These are phyloP conservation scores for Trissoscelio sp. DNA, from an alignment of 2,888 invertebrate species.

Conservation along the genomic window DNA sequence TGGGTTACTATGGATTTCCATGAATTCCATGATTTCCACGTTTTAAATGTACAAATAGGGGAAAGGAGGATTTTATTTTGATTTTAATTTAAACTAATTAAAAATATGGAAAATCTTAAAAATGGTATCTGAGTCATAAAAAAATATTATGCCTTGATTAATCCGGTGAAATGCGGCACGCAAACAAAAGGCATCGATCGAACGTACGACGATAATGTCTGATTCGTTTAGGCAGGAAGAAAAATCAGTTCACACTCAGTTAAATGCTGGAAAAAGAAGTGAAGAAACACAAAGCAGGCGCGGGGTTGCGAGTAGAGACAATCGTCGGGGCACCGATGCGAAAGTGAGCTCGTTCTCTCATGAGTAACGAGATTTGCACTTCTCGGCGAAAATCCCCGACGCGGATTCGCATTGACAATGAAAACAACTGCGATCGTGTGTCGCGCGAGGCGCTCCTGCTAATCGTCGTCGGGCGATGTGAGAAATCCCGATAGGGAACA, in stretches of 20 bases:
- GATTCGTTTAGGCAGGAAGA: conserved; percentile 55
- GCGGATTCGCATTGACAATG: conserved; percentile 55
- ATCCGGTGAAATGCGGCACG: conserved; percentile 5
- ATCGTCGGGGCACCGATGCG: conserved; percentile 61
- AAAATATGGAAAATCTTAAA: too few species aligned
- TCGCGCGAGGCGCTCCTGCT: conserved; percentile 45
- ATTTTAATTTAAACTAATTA: too few species aligned
- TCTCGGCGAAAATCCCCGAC: conserved; percentile 63
- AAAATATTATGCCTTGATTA: too few species aligned
- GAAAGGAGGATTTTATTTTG: too few species aligned
- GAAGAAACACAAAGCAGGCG: conserved; percentile 53
- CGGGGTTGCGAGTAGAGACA: conserved; percentile 60
- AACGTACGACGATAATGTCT: conserved; percentile 55
- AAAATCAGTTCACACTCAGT: conserved; percentile 66
- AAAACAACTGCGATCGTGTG: conserved; percentile 64
- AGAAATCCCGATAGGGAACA: conserved; percentile 32
- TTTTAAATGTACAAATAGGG: too few species aligned
- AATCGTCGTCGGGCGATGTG: conserved; percentile 48
- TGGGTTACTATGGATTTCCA: too few species aligned
- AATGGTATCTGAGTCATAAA: too few species aligned
- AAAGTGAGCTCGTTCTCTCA: conserved; percentile 67
- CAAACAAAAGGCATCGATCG: conserved; percentile 45
- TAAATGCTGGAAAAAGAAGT: conserved; percentile 52
- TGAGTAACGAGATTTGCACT: conserved; percentile 69
- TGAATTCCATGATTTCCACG: too few species aligned